phyloP scores from a whole-genome alignment of 2,113 vertebrate species.

The Bagarius yarrelli region DNA sequence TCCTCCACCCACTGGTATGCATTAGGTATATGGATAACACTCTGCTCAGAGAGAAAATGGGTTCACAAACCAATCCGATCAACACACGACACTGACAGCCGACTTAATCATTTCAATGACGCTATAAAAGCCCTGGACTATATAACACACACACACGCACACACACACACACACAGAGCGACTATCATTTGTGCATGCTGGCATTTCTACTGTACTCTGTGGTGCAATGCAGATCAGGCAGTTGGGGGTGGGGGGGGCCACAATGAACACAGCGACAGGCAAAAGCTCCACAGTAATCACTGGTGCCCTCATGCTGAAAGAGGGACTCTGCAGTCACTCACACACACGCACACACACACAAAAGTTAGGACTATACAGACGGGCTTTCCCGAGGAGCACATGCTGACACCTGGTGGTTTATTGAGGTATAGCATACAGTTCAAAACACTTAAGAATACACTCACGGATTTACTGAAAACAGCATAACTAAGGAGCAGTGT shows the following conservation, averaged over 20 bases:
- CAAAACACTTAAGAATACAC: no score
- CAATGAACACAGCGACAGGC: slow-evolving; percentile 3
- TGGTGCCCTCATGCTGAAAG: slow-evolving; percentile 17
- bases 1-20: background rate
- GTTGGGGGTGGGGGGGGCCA: background rate
- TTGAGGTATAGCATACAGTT: background rate
- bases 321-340: slow-evolving; percentile 14
- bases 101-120: slow-evolving; percentile 53
- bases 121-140: slow-evolving; percentile 64
- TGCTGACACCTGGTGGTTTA: slow-evolving; percentile 48
- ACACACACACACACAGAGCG: background rate
- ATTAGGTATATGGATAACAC: background rate
- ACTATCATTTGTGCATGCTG: slow-evolving; percentile 39
- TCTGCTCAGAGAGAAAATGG: background rate
- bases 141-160: slow-evolving; percentile 49
- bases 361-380: background rate
- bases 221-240: slow-evolving; percentile 22
- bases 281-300: slow-evolving; percentile 7
- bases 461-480: no score
- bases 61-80: slow-evolving; percentile 9
- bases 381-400: background rate
- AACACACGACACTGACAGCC: slow-evolving; percentile 45
- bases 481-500: no score
- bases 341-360: background rate
- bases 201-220: slow-evolving; percentile 33